Percentiles rank a stretch among this genome's conserved stretches.
These are phyloP conservation scores for Connochaetes taurinus DNA, from an alignment of 2,113 vertebrate species.

Conservation along the genomic window DNA sequence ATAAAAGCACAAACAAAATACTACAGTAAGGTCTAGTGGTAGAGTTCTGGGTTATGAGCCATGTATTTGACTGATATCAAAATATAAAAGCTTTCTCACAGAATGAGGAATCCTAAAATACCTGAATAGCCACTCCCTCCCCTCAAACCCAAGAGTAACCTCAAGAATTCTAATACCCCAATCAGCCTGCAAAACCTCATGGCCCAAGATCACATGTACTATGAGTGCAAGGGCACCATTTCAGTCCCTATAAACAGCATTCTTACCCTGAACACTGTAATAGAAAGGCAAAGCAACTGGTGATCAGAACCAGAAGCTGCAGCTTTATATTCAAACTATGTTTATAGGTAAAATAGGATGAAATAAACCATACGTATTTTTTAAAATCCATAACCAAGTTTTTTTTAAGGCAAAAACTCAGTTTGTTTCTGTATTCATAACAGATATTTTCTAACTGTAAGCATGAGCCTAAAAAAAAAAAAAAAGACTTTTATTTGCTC, in stretches of 20 bases:
- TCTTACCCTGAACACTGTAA: neutral
- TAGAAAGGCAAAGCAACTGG: neutral
- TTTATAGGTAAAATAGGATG: neutral
- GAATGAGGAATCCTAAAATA: neutral
- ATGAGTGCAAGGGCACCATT: neutral
- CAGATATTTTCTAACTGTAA: neutral
- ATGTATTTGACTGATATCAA: neutral
- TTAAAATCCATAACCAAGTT: neutral
- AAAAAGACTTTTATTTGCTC: neutral
- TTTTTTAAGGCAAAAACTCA: neutral
- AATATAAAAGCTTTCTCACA: neutral
- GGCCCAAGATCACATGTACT: neutral
- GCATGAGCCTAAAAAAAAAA: neutral
- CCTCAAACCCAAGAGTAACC: neutral
- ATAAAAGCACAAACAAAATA: neutral
- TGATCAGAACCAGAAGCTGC: neutral
- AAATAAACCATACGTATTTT: neutral
- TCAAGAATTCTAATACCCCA: neutral
- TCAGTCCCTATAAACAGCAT: neutral
- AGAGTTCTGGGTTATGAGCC: neutral
- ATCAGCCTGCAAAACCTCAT: neutral
- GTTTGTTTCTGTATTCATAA: neutral
- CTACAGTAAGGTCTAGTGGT: neutral
- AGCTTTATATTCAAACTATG: neutral
- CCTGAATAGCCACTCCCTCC: neutral